A percentile compares a stretch with the other conserved stretches of the same genome.
Evolutionary conservation across 2,797 vertebrate genomes (phyloP).

Genomic region (Gobio occitaniae): DNA sequence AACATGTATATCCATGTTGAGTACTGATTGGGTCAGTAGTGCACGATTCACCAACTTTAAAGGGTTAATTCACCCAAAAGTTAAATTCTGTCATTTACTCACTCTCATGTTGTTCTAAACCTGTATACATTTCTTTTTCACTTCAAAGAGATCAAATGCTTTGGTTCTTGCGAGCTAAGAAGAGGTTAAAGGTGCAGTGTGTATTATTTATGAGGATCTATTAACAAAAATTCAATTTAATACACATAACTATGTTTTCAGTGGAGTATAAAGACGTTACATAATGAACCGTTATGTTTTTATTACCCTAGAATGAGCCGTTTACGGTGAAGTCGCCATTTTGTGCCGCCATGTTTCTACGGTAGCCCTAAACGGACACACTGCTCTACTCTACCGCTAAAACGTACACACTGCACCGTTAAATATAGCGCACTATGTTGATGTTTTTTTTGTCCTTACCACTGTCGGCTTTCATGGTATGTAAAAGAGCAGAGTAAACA

Average conservation of each 20-base stretch:
- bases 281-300: too few relatives aligned
- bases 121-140: neutral
- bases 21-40: constrained; percentile 57
- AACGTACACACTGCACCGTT: too few relatives aligned
- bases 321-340: too few relatives aligned
- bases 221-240: too few relatives aligned
- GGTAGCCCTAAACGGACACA: too few relatives aligned
- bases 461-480: neutral
- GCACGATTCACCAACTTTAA: constrained; percentile 20
- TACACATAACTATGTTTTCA: too few relatives aligned
- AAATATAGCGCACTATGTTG: neutral
- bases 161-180: neutral
- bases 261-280: too few relatives aligned
- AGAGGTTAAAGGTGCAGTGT: too few relatives aligned
- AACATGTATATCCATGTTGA: neutral
- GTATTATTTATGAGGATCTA: too few relatives aligned
- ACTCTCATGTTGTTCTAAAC: neutral
- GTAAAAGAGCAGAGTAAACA: neutral
- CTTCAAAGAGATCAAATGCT: neutral
- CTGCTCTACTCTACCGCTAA: too few relatives aligned
- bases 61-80: neutral
- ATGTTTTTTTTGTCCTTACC: neutral
- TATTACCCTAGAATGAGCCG: too few relatives aligned
- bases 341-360: too few relatives aligned
- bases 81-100: neutral